phyloP scores from a whole-genome alignment of 1,140 invertebrate species.

The Zaprionus taronus region DNA sequence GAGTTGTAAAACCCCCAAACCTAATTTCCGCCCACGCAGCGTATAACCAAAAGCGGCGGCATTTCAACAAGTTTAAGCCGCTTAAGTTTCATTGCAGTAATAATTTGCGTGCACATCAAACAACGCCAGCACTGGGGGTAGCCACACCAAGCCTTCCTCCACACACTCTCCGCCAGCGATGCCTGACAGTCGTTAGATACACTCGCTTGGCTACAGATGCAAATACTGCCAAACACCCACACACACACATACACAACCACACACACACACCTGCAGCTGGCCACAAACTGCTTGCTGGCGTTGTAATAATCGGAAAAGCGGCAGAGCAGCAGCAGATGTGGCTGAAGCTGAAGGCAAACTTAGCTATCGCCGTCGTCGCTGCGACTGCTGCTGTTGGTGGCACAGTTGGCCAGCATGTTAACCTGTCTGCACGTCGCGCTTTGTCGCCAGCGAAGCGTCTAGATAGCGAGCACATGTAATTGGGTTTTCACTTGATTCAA shows the following conservation, averaged over 20 bases:
- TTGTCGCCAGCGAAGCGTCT: slow-evolving; percentile 61
- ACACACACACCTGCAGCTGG: slow-evolving; percentile 23
- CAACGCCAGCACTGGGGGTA: slow-evolving; percentile 9
- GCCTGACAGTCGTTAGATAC: slow-evolving; percentile 30
- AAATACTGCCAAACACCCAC: slow-evolving; percentile 35
- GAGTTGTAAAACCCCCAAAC: background rate
- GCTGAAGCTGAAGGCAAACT: slow-evolving; percentile 13
- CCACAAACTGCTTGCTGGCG: slow-evolving; percentile 50
- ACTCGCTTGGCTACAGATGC: slow-evolving; percentile 35
- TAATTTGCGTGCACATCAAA: slow-evolving; percentile 71
- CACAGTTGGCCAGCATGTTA: slow-evolving; percentile 73
- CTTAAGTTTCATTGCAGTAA: slow-evolving; percentile 76
- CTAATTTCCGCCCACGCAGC: slow-evolving; percentile 21
- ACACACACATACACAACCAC: slow-evolving; percentile 9
- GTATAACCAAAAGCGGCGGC: slow-evolving; percentile 23
- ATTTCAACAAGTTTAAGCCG: slow-evolving; percentile 71
- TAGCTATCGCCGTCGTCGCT: background rate
- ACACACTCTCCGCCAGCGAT: background rate
- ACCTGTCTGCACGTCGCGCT: slow-evolving; percentile 70
- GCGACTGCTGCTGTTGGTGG: slow-evolving; percentile 18
- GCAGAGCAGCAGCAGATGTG: slow-evolving; percentile 9
- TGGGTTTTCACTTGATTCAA: slow-evolving; percentile 79
- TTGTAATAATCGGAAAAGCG: slow-evolving; percentile 53
- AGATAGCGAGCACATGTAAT: slow-evolving; percentile 72
- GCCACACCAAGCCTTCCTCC: background rate